Evolutionary conservation across 1,140 invertebrate genomes (phyloP), one percentile per base, ranked within the genome.

Genomic region (Zaprionus lachaisei): DNA sequence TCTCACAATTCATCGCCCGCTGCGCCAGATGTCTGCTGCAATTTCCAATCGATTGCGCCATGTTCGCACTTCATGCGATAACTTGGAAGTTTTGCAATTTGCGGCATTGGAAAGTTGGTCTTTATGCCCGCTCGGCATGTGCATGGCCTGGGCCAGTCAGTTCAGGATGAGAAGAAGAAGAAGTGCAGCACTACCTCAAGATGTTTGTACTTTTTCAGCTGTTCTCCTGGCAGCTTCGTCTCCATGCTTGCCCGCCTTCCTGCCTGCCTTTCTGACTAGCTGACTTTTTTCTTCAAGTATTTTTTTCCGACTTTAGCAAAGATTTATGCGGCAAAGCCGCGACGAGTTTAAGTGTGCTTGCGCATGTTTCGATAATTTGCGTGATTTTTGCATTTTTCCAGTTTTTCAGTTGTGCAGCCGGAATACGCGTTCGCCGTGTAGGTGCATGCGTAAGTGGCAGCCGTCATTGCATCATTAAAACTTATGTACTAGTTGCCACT

Each of bases 331-430:
- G 83, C 83, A 87, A 77, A 87, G 80, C 89, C 84, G 79, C 34
- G 54, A 44, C 67, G 65, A 82, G 81, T 71, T 90, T 74, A 89
- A 91, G 85, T 80, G 80, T 85, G 79, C 79, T 80, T 82, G 73
- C 77, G 86, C 85, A 91, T 90, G 79, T 90, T 90, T 91, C 86
- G 85, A 90, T 90, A 90, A 90, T 90, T 90, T 90, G 86, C 85
- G 85, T 91, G 86, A 90, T 90, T 91, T 89, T 80, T 90, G 86
- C 86, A 91, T 78, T 55, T 62, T 55, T 55, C 31, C 51, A 55
- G 15, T 34, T 72, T 90, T 85, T 72, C 41, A 47, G 41, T 17
- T 44, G n/a, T 17, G 41, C 41, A 17, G n/a, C 41, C 79, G 57
- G 63, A 57, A 47, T 22, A 22, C 24, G 20, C 20, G 15, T 44